phyloP scores from a whole-genome alignment of 2,888 invertebrate genomes.

The Yponomeuta plumbellus region DNA sequence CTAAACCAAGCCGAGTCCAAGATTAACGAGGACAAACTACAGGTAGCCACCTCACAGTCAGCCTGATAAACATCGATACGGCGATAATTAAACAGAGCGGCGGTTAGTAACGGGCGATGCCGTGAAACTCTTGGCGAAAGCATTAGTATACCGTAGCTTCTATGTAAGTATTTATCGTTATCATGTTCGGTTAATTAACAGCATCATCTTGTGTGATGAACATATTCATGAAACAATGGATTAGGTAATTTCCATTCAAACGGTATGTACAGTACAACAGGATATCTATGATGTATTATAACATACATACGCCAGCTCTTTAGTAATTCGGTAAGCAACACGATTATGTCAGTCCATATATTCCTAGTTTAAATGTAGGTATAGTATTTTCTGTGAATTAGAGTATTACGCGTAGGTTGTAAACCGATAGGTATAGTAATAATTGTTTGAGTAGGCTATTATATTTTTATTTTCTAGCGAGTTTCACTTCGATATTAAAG shows the following conservation, averaged over 20 bases:
- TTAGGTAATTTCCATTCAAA: no score
- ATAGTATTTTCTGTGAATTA: no score
- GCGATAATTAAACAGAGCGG: background rate
- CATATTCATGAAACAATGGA: no score
- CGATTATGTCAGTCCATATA: no score
- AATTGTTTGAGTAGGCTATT: background rate
- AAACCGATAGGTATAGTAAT: no score
- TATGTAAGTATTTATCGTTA: background rate
- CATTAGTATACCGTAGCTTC: background rate
- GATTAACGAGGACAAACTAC: slow-evolving; percentile 66
- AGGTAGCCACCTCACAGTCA: slow-evolving; percentile 39
- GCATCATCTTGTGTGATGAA: background rate
- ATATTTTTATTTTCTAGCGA: slow-evolving; percentile 14
- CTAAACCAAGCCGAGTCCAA: slow-evolving; percentile 66
- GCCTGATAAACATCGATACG: background rate
- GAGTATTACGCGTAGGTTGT: no score
- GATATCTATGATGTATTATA: no score
- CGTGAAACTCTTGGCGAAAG: background rate
- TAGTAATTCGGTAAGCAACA: no score
- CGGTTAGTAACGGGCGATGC: background rate
- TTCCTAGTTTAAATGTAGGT: no score
- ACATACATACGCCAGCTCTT: no score
- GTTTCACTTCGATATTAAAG: slow-evolving; percentile 16
- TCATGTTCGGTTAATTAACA: background rate
- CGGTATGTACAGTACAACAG: no score